Evolutionary conservation across 1,140 invertebrate species (phyloP), one percentile per base, ranked within the genome.

Genomic region (Zaprionus taronus): DNA sequence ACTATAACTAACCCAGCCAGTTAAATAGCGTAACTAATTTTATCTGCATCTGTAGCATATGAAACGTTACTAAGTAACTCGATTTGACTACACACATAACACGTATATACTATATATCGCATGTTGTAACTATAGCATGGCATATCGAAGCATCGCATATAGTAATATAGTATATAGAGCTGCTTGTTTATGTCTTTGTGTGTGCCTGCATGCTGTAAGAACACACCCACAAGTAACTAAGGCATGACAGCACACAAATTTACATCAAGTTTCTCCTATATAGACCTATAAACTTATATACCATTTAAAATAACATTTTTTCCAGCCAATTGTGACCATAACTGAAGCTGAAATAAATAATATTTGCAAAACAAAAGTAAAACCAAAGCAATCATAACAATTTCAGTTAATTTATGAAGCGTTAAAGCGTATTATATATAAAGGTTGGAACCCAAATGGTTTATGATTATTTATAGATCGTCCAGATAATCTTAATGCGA

Each of bases 401-500:
- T 26, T 63, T 14, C 28, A 20, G 28, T 61, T 63, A 58, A 86
- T 87, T 86, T 77, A 84, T 89, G 65, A 56, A 53, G 20, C 31
- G 34, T 28, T 34, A 61, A 47, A 5, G 28, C 58, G 2, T 51
- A 53, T 70, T 71, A 17, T 47, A 66, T 69, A 81, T 73, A 81
- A 75, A 61, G 49, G 64, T 55, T 64, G 34, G 38, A 41, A 47
- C 36, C 4, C 2, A 64, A 36, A 56, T 49, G 20, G 47, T 61
- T 64, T 72, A 61, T 71, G 70, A 80, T 74, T 80, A 74, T 77
- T 83, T 77, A 65, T 62, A 41, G 61, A 67, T 57, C 41, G 4
- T 22, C 9, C 11, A 64, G 81, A 80, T 87, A 83, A 89, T 87
- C 84, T 87, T 89, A 79, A 89, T 83, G 69, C 75, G 58, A 34